Percentiles rank a stretch among this genome's conserved stretches.
These are phyloP conservation scores for Triplophysa yarkandensis DNA, from an alignment of 2,797 vertebrate genomes.

Conservation along the genomic window DNA sequence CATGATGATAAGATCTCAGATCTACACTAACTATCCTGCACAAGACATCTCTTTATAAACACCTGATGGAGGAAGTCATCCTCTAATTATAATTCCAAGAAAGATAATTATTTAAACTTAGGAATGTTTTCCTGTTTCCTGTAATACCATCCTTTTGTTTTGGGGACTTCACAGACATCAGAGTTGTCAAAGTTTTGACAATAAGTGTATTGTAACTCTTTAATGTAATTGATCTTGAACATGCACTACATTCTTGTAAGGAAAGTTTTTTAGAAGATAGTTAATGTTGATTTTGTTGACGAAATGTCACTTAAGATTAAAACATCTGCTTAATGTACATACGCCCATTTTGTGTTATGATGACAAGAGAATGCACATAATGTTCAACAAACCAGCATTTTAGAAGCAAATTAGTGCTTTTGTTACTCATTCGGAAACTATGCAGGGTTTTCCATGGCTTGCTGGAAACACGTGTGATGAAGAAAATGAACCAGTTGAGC, in stretches of 20 bases:
- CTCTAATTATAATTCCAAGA: not conserved
- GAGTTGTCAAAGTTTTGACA: not conserved
- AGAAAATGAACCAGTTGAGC: not conserved
- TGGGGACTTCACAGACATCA: not conserved
- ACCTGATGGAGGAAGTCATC: not conserved
- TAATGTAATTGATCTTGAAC: no score
- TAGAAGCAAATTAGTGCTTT: not conserved
- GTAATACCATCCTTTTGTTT: no score
- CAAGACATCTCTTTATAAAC: not conserved
- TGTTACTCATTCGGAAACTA: not conserved
- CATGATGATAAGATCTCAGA: conserved; percentile 31
- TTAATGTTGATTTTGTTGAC: no score
- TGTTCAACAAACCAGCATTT: not conserved
- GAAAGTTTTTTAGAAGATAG: no score
- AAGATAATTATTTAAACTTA: not conserved
- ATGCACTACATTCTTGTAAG: no score
- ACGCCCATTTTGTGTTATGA: no score
- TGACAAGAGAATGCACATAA: not conserved
- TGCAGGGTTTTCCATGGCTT: not conserved
- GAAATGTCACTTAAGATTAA: no score
- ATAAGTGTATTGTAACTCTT: not conserved
- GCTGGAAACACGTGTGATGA: not conserved
- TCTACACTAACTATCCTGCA: not conserved
- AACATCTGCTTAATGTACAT: no score
- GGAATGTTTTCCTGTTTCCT: not conserved